Base-by-base conservation (phyloP, 1,140 invertebrate species). In the Tetraneura akinire region DNA sequence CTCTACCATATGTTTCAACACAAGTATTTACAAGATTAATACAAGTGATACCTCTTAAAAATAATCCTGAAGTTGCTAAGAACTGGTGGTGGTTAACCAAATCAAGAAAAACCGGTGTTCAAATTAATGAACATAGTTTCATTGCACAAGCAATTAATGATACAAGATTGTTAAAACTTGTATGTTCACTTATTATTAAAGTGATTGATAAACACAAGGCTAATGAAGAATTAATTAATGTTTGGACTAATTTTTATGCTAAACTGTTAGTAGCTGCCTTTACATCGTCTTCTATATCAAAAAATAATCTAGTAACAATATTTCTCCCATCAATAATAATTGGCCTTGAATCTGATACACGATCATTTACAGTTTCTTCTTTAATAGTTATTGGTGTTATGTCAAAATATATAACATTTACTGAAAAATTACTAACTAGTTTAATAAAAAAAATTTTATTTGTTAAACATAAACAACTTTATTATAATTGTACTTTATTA, bases 1-100 rank as follows among this genome's bases (percentile, higher is more conserved):
- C 95, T 74, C 84, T 98, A 57, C 96, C 97, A 0, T 98, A 96
- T 85, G 94, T 97, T 86, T 93, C 96, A 83, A 95, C 94, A 21
- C 92, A 92, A 81, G 92, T 93, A 71, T 98, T 98, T 87, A 89
- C 93, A 0, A 88, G 93, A 80, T 88, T 94, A 78, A 84, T 97
- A 11, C 94, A 96, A 86, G 85, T 95, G 2, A 85, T 96, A 80
- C 87, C 91, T 64, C 84, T 96, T 16, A 88, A 89, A 49, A 85
- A 89, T 3, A 86, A 86, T 23, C 37, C 55, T 11, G 74, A 78
- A 60, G 74, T 78, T 47, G 89, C 90, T 64, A 90, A 90, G 80
- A 71, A 78, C 21, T 97, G 94, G 94, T 86, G 89, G 83, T 97
- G 94, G 92, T 84, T 97, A 16, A 84, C 88, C 26, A 85, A 88